These are phyloP conservation scores for Nesogale talazaci DNA, from an alignment of 2,113 vertebrate genomes.

Conservation along the genomic window DNA sequence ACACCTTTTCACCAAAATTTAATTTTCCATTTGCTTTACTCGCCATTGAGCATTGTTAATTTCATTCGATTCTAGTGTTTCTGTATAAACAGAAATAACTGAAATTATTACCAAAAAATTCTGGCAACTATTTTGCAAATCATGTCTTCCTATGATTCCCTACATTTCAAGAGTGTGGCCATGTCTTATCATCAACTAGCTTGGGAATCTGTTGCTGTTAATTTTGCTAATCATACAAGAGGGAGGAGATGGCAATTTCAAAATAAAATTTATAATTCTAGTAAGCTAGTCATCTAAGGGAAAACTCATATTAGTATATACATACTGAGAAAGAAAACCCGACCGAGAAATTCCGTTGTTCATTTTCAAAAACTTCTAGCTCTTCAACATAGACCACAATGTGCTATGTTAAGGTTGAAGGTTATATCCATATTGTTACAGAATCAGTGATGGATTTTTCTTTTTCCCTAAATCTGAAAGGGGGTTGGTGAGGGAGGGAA, in stretches of 20 bases:
- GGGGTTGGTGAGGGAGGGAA: no score
- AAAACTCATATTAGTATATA: not conserved
- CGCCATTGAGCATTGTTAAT: not conserved
- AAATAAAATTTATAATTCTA: slow-evolving; percentile 2
- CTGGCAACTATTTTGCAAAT: slow-evolving; percentile 34
- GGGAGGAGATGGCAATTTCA: not conserved
- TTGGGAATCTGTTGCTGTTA: not conserved
- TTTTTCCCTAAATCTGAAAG: slow-evolving; percentile 47
- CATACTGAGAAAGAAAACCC: not conserved
- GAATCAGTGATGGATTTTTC: no score
- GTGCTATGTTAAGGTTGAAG: not conserved
- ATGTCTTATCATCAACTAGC: not conserved
- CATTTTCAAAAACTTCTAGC: not conserved
- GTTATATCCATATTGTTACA: slow-evolving; percentile 28
- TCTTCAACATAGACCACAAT: not conserved
- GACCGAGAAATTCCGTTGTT: slow-evolving; percentile 1
- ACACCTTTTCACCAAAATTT: slow-evolving; percentile 15
- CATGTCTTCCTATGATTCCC: not conserved
- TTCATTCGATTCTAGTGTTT: not conserved
- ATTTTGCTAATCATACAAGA: not conserved
- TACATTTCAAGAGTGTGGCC: slow-evolving; percentile 21
- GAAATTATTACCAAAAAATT: slow-evolving; percentile 32
- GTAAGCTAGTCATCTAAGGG: not conserved
- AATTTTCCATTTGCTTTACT: slow-evolving; percentile 17
- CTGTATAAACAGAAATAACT: slow-evolving; percentile 10